phyloP scores from a whole-genome alignment of 2,888 invertebrate genomes.

The Lutraria lutraria region DNA sequence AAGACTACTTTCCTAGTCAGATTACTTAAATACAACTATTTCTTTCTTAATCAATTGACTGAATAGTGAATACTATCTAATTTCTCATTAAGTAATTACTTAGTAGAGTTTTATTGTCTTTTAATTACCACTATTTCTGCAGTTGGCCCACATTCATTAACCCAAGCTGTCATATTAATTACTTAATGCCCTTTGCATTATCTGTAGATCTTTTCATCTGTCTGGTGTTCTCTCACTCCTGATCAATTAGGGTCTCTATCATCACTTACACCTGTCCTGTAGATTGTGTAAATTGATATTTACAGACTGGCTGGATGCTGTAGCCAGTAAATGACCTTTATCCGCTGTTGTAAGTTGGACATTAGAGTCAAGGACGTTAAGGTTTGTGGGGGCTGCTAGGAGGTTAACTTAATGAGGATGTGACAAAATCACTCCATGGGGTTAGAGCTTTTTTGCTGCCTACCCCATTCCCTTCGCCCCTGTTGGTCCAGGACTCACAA shows the following conservation, averaged over 20 bases:
- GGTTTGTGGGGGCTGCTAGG: too few relatives aligned
- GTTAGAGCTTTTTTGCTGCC: too few relatives aligned
- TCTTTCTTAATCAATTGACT: neutral
- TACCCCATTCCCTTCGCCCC: too few relatives aligned
- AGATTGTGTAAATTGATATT: neutral
- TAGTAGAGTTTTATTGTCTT: neutral
- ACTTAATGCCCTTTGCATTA: constrained; percentile 3
- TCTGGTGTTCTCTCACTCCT: neutral
- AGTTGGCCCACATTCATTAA: constrained; percentile 11
- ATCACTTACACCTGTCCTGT: neutral
- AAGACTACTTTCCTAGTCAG: neutral
- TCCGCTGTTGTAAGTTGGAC: too few relatives aligned
- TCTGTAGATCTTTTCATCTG: neutral
- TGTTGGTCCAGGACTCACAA: too few relatives aligned
- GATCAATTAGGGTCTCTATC: neutral
- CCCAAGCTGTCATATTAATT: neutral
- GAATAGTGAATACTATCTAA: neutral
- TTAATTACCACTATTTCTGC: neutral
- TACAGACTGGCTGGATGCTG: too few relatives aligned
- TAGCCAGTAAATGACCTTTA: too few relatives aligned
- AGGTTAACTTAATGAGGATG: too few relatives aligned
- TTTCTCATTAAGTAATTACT: constrained; percentile 3
- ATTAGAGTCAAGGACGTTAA: too few relatives aligned
- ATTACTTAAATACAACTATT: neutral
- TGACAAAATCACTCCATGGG: too few relatives aligned